Evolutionary conservation across 2,113 vertebrate genomes (phyloP).

Genomic region (Gymnocephalus cernua): DNA sequence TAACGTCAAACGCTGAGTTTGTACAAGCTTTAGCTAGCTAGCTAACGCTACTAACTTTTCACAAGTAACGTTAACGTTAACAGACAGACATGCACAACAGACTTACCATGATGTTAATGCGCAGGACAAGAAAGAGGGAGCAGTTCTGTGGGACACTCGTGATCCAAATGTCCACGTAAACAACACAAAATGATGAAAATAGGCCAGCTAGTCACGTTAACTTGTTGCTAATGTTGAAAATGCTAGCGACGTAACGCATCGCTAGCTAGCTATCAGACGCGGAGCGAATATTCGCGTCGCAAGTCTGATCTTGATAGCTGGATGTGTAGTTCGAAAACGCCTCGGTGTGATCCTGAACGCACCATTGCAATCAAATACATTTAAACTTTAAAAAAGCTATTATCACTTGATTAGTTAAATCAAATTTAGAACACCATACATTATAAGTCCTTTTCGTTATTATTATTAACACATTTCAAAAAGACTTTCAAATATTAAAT

Average conservation of each 20-base stretch:
- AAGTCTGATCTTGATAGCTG: too few relatives aligned
- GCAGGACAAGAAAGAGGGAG: neutral
- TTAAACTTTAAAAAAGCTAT: neutral
- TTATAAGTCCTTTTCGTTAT: neutral
- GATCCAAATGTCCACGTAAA: neutral
- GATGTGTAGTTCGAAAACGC: too few relatives aligned
- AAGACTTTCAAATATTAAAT: neutral
- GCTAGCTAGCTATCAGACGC: neutral
- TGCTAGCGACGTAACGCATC: neutral
- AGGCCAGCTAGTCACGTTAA: neutral
- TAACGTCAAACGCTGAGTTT: neutral
- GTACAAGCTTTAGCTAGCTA: neutral
- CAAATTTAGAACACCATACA: neutral
- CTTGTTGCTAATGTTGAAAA: too few relatives aligned
- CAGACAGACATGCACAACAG: neutral
- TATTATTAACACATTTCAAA: neutral
- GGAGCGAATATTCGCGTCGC: too few relatives aligned
- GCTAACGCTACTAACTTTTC: neutral
- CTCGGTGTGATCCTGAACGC: too few relatives aligned
- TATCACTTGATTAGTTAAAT: neutral
- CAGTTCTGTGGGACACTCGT: neutral
- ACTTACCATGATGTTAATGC: neutral
- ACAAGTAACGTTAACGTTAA: neutral
- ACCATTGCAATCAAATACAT: too few relatives aligned
- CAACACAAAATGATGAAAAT: neutral